Conservation (phyloP, 1,140 invertebrate genomes). For the Pseudomyrmex cubaensis region DNA sequence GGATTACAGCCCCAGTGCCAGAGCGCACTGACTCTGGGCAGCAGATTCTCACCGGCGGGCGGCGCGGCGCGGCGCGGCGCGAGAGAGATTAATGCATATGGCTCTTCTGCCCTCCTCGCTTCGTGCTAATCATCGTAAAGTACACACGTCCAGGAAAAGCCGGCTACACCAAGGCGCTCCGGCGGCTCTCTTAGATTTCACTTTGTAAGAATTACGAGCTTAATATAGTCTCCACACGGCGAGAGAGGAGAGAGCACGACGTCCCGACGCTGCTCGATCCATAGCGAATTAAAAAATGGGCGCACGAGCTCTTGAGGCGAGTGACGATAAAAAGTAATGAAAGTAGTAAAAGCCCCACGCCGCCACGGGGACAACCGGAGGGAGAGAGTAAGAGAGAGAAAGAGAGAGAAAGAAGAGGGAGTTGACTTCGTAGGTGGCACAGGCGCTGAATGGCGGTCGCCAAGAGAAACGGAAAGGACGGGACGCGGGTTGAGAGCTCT, state of each 20-base stretch:
- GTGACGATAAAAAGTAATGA: conserved; percentile 83
- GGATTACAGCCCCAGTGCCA: conserved; percentile 40
- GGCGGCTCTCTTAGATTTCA: conserved; percentile 79
- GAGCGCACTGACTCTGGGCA: background rate
- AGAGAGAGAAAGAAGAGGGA: background rate
- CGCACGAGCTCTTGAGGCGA: conserved; percentile 75
- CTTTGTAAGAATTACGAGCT: conserved; percentile 82
- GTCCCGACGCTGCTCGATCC: conserved; percentile 69
- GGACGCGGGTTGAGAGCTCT: conserved; percentile 62
- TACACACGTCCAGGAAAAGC: conserved; percentile 69
- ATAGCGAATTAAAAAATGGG: conserved; percentile 81
- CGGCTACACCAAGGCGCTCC: conserved; percentile 72
- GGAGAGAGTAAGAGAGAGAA: background rate
- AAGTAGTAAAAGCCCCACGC: conserved; percentile 78
- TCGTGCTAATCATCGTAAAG: conserved; percentile 77
- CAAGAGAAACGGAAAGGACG: conserved; percentile 41
- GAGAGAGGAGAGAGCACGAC: conserved; percentile 44
- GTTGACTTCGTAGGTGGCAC: conserved; percentile 44
- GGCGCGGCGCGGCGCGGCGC: conserved; percentile 16
- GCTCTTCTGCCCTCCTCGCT: conserved; percentile 3
- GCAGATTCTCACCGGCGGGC: background rate
- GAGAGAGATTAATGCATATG: conserved; percentile 51
- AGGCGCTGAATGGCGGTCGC: conserved; percentile 47
- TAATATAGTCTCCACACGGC: conserved; percentile 77
- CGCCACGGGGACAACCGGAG: conserved; percentile 24